Conservation (phyloP, 1,140 invertebrate species). For the Druon quercuslanigerum region DNA sequence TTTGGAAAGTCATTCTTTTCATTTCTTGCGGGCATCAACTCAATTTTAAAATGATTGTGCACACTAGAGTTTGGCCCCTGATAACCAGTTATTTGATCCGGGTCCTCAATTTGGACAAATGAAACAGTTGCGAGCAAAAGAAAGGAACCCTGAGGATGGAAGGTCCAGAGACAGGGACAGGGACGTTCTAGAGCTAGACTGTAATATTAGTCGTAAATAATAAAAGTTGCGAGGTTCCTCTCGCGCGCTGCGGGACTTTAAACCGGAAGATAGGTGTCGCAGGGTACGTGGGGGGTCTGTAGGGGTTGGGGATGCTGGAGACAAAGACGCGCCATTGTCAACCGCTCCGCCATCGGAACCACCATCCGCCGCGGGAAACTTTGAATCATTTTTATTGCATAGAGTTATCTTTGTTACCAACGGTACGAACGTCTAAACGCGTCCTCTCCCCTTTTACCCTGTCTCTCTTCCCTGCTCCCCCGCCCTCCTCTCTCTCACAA, state of each 20-base stretch:
- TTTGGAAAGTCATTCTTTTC: no score
- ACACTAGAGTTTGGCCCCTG: no score
- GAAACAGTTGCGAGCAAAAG: conserved; percentile 43
- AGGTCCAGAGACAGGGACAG: conserved; percentile 50
- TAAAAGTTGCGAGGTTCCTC: conserved; percentile 76
- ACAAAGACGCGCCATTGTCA: conserved; percentile 76
- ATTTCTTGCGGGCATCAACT: no score
- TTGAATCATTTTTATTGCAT: conserved; percentile 78
- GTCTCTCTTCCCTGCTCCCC: conserved; percentile 48
- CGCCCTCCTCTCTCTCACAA: conserved; percentile 39
- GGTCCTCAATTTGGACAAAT: conserved; percentile 35
- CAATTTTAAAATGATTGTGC: no score
- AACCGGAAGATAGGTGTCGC: conserved; percentile 77
- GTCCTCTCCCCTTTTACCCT: conserved; percentile 53
- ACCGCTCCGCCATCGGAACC: conserved; percentile 75
- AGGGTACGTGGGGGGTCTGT: conserved; percentile 62
- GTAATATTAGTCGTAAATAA: conserved; percentile 77
- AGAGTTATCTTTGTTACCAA: conserved; percentile 77
- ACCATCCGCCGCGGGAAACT: conserved; percentile 76
- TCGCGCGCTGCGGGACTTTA: conserved; percentile 72
- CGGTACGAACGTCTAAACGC: conserved; percentile 75
- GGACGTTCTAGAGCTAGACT: conserved; percentile 55
- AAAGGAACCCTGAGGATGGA: conserved; percentile 40
- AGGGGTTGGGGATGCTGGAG: conserved; percentile 65
- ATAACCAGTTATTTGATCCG: conserved; percentile 6